Percentiles rank a stretch among this genome's conserved stretches.
These are phyloP conservation scores for Lagopus muta DNA, from an alignment of 2,113 vertebrate genomes.

Conservation along the genomic window DNA sequence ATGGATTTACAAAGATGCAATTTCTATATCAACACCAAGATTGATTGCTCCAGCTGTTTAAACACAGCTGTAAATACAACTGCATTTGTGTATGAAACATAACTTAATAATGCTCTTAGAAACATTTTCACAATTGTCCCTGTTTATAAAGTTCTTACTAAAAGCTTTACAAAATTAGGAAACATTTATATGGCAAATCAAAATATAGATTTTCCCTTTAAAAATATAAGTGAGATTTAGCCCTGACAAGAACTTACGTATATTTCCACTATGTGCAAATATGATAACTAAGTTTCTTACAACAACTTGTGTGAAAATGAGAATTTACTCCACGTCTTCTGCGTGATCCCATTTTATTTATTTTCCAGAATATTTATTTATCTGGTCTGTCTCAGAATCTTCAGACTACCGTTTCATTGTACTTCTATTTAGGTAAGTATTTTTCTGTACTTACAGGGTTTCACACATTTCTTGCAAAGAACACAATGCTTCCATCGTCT, in stretches of 20 bases:
- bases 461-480: constrained; percentile 90
- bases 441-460: constrained; percentile 88
- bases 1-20: background rate
- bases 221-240: background rate
- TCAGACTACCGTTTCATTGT: background rate
- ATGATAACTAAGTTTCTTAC: background rate
- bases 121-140: background rate
- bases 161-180: background rate
- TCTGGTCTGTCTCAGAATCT: background rate
- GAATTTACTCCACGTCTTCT: background rate
- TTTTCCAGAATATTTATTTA: background rate
- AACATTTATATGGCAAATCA: background rate
- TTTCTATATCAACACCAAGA: background rate
- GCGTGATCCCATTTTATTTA: background rate
- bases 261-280: background rate
- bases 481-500: constrained; percentile 92
- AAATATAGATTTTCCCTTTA: background rate
- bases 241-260: background rate
- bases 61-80: background rate
- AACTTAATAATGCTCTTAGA: background rate
- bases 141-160: background rate
- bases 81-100: background rate
- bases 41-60: background rate
- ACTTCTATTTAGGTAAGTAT: background rate
- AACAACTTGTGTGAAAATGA: background rate